Conservation (phyloP, 2,113 vertebrate genomes). For the Gymnogyps californianus region DNA sequence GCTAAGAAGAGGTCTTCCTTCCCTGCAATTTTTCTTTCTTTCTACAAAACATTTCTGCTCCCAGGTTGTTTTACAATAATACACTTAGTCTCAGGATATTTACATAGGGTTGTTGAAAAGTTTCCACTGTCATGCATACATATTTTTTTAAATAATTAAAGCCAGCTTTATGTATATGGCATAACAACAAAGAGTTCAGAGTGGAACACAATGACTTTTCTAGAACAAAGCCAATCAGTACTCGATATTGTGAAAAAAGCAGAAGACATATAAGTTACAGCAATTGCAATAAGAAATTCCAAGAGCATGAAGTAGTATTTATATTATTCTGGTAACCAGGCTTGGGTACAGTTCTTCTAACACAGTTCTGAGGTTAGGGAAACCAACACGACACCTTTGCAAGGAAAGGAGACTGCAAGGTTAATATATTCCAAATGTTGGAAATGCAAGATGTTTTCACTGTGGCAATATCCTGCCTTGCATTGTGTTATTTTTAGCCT, state of each 20-base stretch:
- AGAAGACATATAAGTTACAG: background rate
- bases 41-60: background rate
- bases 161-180: background rate
- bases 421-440: slow-evolving; percentile 40
- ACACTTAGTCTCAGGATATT: background rate
- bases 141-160: background rate
- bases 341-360: background rate
- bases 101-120: background rate
- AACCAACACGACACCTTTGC: background rate
- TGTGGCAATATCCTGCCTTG: slow-evolving; percentile 14
- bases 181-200: background rate
- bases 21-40: background rate
- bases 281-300: background rate
- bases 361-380: background rate
- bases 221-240: background rate
- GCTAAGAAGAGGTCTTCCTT: background rate
- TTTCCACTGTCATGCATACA: rapidly evolving
- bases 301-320: background rate
- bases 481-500: slow-evolving; percentile 35
- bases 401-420: background rate
- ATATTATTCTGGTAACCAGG: background rate
- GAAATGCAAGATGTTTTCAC: slow-evolving; percentile 28
- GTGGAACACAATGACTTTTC: background rate
- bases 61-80: background rate
- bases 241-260: background rate